Evolutionary conservation across 2,797 vertebrate genomes (phyloP).

Genomic region (Molossus alvarezi): DNA sequence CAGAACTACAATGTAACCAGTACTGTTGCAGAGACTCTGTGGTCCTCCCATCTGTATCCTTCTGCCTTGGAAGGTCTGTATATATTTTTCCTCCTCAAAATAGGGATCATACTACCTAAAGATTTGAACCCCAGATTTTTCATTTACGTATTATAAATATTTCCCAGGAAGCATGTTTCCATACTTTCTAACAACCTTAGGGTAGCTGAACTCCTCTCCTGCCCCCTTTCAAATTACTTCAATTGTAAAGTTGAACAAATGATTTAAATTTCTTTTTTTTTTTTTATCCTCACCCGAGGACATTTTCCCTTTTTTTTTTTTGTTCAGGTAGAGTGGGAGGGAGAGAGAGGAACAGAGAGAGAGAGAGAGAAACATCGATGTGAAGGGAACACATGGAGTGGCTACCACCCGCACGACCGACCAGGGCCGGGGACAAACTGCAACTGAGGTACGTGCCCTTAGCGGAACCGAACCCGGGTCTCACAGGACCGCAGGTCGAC

Average conservation of each 20-base stretch:
- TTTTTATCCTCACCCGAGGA: too few species aligned
- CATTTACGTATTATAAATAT: slow-evolving; percentile 8
- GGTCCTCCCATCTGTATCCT: not conserved
- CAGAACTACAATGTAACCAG: not conserved
- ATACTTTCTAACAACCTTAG: slow-evolving; percentile 26
- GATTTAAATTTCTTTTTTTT: not conserved
- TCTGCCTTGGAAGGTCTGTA: not conserved
- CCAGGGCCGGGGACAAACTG: too few species aligned
- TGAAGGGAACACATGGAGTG: too few species aligned
- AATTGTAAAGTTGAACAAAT: slow-evolving; percentile 48
- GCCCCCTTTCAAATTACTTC: not conserved
- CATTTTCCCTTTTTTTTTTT: too few species aligned
- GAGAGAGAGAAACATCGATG: too few species aligned
- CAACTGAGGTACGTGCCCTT: too few species aligned
- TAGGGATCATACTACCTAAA: not conserved
- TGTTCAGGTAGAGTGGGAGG: too few species aligned
- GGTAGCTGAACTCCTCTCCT: not conserved
- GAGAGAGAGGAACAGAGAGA: too few species aligned
- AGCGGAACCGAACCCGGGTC: too few species aligned
- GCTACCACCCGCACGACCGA: too few species aligned
- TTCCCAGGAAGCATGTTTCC: not conserved
- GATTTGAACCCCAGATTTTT: slow-evolving; percentile 10
- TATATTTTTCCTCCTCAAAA: not conserved
- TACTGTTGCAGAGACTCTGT: not conserved
- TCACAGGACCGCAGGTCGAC: too few species aligned